Evolutionary conservation across 1,140 invertebrate species (phyloP), one percentile per base, ranked within the genome.

Genomic region (Lucilia sericata): DNA sequence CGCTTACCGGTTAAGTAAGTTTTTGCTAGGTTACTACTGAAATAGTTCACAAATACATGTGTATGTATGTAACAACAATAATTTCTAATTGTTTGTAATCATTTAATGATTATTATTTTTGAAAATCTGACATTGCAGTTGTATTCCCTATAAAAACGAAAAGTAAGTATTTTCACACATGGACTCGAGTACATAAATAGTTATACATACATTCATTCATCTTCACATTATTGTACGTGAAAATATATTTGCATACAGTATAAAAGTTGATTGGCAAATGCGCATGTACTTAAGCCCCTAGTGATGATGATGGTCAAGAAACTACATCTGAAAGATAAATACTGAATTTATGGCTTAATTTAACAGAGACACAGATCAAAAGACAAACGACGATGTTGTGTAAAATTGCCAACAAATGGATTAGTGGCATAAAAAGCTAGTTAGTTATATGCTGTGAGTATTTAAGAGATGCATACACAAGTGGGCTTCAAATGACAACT

Each of bases 331-430:
- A 87, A 85, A 88, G 89, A 90, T 90, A 90, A 90, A 90, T 90
- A 90, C 88, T 88, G 88, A 90, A 90, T 90, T 90, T 90, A 90
- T 90, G 89, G 89, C 89, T 90, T 90, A 90, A 90, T 90, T 90
- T 90, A 90, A 90, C 88, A 90, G 21, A 82, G 78, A 85, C 81
- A 74, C 55, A 60, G 30, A 78, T 70, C 65, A 70, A 70, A 19
- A 70, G 19, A 70, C 65, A 25, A 70, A 70, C 65, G 55, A 42
- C 65, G 51, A 55, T 55, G 8, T 55, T 55, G 51, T 10, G 51
- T n/a, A 55, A 55, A 55, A 12, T 13, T 70, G 65, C 65, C 65
- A 70, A 70, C 65, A 70, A 70, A 70, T 70, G 65, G 65, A 25
- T 70, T 70, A 70, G n/a, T 19, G 19, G n/a, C 65, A 70, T 70